phyloP scores from a whole-genome alignment of 2,113 vertebrate species.

The Onychorhynchus coronatus region DNA sequence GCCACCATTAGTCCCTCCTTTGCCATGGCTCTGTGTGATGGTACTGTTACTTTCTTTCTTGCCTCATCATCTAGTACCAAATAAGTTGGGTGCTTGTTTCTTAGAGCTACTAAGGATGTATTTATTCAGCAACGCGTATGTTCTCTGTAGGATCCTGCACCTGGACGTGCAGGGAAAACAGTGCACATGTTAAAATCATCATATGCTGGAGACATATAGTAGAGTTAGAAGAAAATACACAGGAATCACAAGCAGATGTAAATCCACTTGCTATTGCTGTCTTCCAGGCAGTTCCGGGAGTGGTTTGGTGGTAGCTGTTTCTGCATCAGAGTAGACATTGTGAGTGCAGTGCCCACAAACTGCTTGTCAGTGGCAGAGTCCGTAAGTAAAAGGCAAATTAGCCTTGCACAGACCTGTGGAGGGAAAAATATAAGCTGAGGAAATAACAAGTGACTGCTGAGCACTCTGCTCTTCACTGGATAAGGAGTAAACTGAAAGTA shows the following conservation, averaged over 20 bases:
- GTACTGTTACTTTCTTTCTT: neutral
- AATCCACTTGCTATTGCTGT: neutral
- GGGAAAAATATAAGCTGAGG: neutral
- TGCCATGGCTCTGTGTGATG: neutral
- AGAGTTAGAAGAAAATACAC: neutral
- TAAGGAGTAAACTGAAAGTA: neutral
- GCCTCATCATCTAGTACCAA: neutral
- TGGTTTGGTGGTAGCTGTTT: neutral
- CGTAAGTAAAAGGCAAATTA: neutral
- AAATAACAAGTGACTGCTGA: neutral
- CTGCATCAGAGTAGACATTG: neutral
- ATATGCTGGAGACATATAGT: neutral
- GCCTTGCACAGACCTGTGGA: neutral
- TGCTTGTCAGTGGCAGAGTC: neutral
- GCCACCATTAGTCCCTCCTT: neutral
- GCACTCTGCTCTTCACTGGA: neutral
- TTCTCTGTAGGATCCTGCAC: neutral
- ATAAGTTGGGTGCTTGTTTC: neutral
- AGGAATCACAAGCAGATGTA: neutral
- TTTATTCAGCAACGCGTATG: neutral
- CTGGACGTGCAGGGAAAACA: neutral
- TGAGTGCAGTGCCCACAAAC: neutral
- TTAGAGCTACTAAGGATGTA: neutral
- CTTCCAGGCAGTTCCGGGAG: neutral
- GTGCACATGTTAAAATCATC: neutral